phyloP scores from a whole-genome alignment of 2,113 vertebrate genomes.

The Thamnaconus septentrionalis region DNA sequence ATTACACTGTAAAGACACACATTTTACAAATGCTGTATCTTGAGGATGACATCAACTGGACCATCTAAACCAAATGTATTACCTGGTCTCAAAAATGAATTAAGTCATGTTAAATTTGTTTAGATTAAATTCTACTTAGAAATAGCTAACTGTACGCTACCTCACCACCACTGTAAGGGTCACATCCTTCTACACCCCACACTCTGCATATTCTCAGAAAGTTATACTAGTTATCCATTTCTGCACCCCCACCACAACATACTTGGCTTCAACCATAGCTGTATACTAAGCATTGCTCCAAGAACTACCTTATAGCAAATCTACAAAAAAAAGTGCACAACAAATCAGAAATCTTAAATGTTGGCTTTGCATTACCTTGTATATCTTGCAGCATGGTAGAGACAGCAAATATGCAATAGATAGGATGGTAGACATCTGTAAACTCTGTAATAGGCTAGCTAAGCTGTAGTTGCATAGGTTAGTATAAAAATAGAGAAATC shows the following conservation, averaged over 20 bases:
- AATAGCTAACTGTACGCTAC: too few species aligned
- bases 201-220: constrained; percentile 5
- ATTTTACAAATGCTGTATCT: background rate
- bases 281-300: constrained; percentile 1
- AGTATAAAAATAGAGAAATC: constrained; percentile 66
- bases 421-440: constrained; percentile 1
- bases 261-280: constrained; percentile 5
- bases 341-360: constrained; percentile 13
- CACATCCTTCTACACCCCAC: background rate
- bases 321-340: constrained; percentile 17
- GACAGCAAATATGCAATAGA: background rate
- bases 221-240: background rate
- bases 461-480: constrained; percentile 35
- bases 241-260: background rate
- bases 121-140: too few species aligned
- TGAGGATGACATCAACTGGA: too few species aligned
- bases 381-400: constrained; percentile 11
- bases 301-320: constrained; percentile 5
- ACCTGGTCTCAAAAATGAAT: too few species aligned
- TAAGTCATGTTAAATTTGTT: too few species aligned
- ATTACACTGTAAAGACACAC: background rate
- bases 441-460: constrained; percentile 11
- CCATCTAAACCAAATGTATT: too few species aligned
- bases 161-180: background rate
- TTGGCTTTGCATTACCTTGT: constrained; percentile 5